Conservation (phyloP, 2,797 vertebrate genomes). For the Sebastes diaconus region DNA sequence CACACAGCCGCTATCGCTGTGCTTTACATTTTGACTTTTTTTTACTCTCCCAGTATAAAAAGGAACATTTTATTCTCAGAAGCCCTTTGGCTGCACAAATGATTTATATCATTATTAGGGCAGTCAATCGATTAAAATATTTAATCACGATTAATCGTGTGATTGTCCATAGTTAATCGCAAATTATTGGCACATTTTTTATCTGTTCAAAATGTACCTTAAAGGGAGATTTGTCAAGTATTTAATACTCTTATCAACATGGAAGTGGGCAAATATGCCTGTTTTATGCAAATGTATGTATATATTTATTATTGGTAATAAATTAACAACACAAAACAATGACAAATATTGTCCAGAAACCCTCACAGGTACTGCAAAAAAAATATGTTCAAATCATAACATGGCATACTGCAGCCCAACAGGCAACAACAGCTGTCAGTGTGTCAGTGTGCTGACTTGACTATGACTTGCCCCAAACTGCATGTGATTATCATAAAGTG, state of each 20-base stretch:
- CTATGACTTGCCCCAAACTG: no score
- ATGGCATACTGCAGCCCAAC: no score
- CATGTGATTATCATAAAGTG: no score
- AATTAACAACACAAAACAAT: no score
- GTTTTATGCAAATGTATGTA: neutral
- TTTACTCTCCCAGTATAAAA: neutral
- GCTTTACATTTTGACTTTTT: slow-evolving; percentile 2
- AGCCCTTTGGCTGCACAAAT: neutral
- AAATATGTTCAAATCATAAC: no score
- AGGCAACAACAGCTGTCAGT: no score
- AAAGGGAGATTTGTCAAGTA: neutral
- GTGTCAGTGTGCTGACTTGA: no score
- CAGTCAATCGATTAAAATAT: neutral
- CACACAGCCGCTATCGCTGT: neutral
- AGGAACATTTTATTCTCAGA: neutral
- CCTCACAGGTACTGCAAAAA: no score
- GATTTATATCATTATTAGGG: neutral
- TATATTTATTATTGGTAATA: no score
- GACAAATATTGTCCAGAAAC: no score
- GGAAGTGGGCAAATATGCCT: neutral
- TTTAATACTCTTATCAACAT: neutral
- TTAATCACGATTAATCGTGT: neutral
- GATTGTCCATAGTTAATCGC: neutral
- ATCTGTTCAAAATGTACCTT: neutral
- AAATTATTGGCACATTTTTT: neutral